Conservation (phyloP, 2,888 invertebrate genomes). For the Diadromus collaris region DNA sequence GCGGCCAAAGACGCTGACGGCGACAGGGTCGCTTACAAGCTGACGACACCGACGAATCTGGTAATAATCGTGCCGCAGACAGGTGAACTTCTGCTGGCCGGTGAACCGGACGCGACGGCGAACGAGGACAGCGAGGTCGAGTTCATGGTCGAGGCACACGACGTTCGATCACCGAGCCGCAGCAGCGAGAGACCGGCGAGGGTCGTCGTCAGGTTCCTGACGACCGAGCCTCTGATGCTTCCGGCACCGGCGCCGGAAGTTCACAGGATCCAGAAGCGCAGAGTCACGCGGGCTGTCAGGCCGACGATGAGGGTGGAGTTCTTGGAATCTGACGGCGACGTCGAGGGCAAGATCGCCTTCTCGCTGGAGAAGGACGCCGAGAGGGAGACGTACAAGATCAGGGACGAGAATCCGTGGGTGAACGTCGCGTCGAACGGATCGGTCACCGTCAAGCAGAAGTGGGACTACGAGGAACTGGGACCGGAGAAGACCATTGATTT, state of each 20-base stretch:
- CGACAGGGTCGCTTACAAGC: slow-evolving; percentile 94
- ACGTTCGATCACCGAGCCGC: slow-evolving; percentile 88
- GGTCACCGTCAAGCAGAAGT: slow-evolving; percentile 96
- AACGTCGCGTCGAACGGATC: slow-evolving; percentile 95
- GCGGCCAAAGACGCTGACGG: slow-evolving; percentile 94
- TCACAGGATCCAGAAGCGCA: slow-evolving; percentile 79
- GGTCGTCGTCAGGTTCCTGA: slow-evolving; percentile 87
- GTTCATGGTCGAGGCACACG: slow-evolving; percentile 91
- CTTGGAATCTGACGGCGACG: slow-evolving; percentile 94
- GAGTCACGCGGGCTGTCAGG: slow-evolving; percentile 92
- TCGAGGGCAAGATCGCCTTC: slow-evolving; percentile 93
- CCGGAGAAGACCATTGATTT: slow-evolving; percentile 98
- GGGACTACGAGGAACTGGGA: slow-evolving; percentile 97
- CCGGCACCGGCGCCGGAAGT: slow-evolving; percentile 73
- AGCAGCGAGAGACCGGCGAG: slow-evolving; percentile 87
- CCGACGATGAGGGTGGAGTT: slow-evolving; percentile 97
- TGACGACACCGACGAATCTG: slow-evolving; percentile 90
- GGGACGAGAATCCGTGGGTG: slow-evolving; percentile 97
- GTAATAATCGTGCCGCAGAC: slow-evolving; percentile 96
- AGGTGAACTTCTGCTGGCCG: slow-evolving; percentile 92
- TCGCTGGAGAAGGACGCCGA: slow-evolving; percentile 95
- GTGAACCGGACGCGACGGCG: slow-evolving; percentile 86
- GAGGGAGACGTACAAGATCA: slow-evolving; percentile 94
- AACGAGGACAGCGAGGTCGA: slow-evolving; percentile 84
- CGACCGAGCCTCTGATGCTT: slow-evolving; percentile 78